Percentiles rank a stretch among this genome's conserved stretches.
Evolutionary conservation across 2,797 vertebrate species (phyloP).

Genomic region (Scomberomorus guttatus): DNA sequence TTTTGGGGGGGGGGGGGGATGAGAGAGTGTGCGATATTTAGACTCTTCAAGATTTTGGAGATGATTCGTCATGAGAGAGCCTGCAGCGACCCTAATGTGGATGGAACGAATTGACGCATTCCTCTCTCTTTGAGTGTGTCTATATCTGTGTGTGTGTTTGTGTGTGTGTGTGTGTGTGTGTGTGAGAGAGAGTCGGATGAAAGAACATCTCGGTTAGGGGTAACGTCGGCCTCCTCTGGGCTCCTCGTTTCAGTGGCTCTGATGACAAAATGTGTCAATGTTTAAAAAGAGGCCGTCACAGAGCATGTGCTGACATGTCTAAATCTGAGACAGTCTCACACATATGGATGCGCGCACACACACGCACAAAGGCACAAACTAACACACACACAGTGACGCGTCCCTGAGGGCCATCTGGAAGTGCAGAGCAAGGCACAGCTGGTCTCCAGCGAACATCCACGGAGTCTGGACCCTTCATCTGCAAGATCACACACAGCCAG

Average conservation of each 20-base stretch:
- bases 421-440: conserved; percentile 75
- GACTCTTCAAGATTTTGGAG: conserved; percentile 48
- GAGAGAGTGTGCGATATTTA: conserved; percentile 24
- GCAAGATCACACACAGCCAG: conserved; percentile 62
- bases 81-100: conserved; percentile 48
- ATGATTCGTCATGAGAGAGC: conserved; percentile 63
- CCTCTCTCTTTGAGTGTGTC: not conserved
- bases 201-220: conserved; percentile 58
- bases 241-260: conserved; percentile 65
- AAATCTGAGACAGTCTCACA: conserved; percentile 71
- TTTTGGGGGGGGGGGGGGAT: no score
- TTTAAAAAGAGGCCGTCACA: conserved; percentile 68
- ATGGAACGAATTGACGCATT: conserved; percentile 57
- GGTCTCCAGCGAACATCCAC: conserved; percentile 71
- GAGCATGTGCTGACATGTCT: conserved; percentile 77
- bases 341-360: conserved; percentile 30
- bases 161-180: conserved; percentile 20
- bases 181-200: conserved; percentile 50
- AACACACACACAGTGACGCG: conserved; percentile 44
- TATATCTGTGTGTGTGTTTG: not conserved
- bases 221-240: conserved; percentile 44
- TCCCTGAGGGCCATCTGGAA: conserved; percentile 79
- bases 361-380: conserved; percentile 14
- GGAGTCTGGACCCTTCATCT: conserved; percentile 62
- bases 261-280: conserved; percentile 78